Base-by-base conservation (phyloP, 2,113 vertebrate genomes). In the Hemicordylus capensis region DNA sequence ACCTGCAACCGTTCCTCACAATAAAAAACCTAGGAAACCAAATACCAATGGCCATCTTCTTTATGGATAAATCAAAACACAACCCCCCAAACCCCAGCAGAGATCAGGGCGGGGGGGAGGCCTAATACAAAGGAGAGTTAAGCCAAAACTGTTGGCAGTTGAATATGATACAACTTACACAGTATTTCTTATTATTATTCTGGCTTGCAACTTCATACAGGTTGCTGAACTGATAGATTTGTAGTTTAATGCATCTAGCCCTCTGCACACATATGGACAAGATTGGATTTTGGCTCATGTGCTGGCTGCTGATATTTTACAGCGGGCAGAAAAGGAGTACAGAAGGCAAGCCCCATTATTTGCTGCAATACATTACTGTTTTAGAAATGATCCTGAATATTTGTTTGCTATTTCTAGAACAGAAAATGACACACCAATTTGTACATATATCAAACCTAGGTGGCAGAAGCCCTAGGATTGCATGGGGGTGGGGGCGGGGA, bases 371-470 rank as follows among this genome's bases (percentile, higher is more conserved):
- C 1, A 84, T 48, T 44, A 26, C 44, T 87, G 1, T 20, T 86
- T 48, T 81, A 31, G 31, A 90, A 37, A 6, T 81, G 44, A 81
- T 88, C 72, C 42, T 81, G 81, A 75, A 8, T 84, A 42, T 56
- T 9, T 88, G 58, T 64, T 31, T 58, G 42, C 73, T 88, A 79
- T 83, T 85, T 84, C 42, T 92, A 66, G 48, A 87, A 93, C 76
- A 76, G 44, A 87, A 89, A 85, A 51, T 39, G 46, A 76, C 76
- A 76, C 81, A 77, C 56, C 80, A 89, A 66, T 91, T 92, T 92
- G 48, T 72, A 91, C 79, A 87, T 91, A 80, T 81, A 64, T 90
- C 85, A 85, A 59, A 91, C 86, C 31, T 66, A 44, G 73, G 81
- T 80, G 64, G 83, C 66, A 87, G 44, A 77, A 90, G 20, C 2